These are phyloP conservation scores for Minunthozetes semirufus DNA, from an alignment of 2,888 invertebrate genomes.

Conservation along the genomic window DNA sequence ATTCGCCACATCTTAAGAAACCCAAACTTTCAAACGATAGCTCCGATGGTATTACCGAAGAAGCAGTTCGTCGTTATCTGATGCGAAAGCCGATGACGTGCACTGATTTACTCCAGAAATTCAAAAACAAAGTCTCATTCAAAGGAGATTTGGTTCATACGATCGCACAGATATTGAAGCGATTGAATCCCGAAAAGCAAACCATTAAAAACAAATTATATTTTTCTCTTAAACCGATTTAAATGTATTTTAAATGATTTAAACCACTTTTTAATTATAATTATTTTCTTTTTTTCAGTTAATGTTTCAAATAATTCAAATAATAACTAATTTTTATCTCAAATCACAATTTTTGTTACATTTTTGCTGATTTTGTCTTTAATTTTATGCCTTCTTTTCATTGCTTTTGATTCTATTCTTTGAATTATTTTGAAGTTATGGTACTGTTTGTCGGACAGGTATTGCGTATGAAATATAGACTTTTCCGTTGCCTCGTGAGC, in stretches of 20 bases:
- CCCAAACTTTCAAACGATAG: conserved; percentile 8
- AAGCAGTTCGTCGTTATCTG: conserved; percentile 85
- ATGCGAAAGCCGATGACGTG: conserved; percentile 97
- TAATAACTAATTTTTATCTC: not conserved
- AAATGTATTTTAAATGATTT: not conserved
- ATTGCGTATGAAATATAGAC: not conserved
- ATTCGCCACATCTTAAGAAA: conserved; percentile 23
- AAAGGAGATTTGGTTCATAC: conserved; percentile 85
- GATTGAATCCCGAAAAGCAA: conserved; percentile 85
- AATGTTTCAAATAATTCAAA: too few species aligned
- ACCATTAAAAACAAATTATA: conserved; percentile 93
- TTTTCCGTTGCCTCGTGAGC: conserved; percentile 24
- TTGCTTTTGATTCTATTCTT: not conserved
- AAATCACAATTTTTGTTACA: not conserved
- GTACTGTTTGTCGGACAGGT: conserved; percentile 20
- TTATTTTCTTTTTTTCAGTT: too few species aligned
- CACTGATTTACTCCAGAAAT: conserved; percentile 87
- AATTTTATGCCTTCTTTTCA: not conserved
- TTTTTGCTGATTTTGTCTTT: not conserved
- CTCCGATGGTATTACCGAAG: conserved; percentile 85
- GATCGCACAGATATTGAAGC: conserved; percentile 88
- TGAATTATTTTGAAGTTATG: not conserved
- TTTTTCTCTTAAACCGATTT: conserved; percentile 64
- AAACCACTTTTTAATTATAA: not conserved
- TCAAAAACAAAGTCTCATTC: conserved; percentile 72